These are phyloP conservation scores for Aphodius sticticus DNA, from an alignment of 2,888 invertebrate species.

Conservation along the genomic window DNA sequence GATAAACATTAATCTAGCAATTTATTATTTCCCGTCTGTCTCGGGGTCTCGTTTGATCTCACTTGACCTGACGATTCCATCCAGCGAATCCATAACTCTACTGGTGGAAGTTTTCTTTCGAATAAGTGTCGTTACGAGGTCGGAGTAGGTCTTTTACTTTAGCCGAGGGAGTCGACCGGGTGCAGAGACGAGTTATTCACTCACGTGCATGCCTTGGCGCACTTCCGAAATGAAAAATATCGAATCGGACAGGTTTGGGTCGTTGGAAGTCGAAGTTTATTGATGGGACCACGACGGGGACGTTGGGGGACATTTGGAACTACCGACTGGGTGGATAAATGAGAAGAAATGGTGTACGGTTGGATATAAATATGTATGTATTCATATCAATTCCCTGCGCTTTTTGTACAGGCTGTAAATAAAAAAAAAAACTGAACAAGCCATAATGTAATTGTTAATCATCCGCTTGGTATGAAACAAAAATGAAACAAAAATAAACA, in stretches of 20 bases:
- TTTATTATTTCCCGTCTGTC: background rate
- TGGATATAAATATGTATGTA: background rate
- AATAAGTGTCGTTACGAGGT: background rate
- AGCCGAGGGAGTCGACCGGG: background rate
- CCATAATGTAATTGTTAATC: too few relatives aligned
- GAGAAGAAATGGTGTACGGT: background rate
- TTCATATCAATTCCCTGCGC: too few relatives aligned
- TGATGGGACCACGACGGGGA: background rate
- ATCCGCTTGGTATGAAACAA: too few relatives aligned
- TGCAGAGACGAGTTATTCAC: background rate
- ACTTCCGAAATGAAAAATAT: background rate
- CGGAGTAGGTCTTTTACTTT: constrained; percentile 4
- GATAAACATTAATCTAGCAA: background rate
- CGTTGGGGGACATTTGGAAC: background rate
- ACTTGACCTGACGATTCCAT: background rate
- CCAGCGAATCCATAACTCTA: background rate
- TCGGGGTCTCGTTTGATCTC: background rate
- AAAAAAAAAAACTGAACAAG: too few relatives aligned
- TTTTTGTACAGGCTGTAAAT: too few relatives aligned
- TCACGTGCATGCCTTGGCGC: background rate
- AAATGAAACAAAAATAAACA: too few relatives aligned
- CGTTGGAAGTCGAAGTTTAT: background rate
- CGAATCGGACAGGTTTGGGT: background rate
- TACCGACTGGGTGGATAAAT: background rate
- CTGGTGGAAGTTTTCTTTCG: background rate